phyloP scores from a whole-genome alignment of 2,888 invertebrate genomes.

The Nemapogon koenigi region DNA sequence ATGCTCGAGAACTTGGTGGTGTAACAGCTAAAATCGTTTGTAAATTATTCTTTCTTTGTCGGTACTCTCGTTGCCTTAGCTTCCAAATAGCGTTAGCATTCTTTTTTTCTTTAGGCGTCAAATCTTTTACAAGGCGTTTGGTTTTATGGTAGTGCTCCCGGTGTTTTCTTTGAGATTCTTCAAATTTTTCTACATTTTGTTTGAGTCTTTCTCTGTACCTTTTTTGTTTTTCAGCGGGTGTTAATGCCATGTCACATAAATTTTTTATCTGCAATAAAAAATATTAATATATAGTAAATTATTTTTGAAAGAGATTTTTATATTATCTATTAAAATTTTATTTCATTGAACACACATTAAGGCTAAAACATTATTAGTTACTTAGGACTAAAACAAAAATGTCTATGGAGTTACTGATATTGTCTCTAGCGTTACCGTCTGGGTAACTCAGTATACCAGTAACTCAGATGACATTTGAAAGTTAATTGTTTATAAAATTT shows the following conservation, averaged over 20 bases:
- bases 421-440: neutral
- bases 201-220: conserved; percentile 15
- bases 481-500: neutral
- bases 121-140: conserved; percentile 14
- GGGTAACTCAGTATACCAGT: neutral
- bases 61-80: no score
- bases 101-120: conserved; percentile 14
- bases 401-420: neutral
- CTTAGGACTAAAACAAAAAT: neutral
- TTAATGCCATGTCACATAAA: conserved; percentile 12
- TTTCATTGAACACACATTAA: neutral
- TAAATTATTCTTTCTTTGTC: no score
- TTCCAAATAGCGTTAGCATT: no score
- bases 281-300: neutral
- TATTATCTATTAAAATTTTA: no score
- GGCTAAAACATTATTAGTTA: neutral
- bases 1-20: no score
- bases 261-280: neutral
- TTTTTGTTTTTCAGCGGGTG: conserved; percentile 12
- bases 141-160: conserved; percentile 13
- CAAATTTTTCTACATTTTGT: conserved; percentile 13
- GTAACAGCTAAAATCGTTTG: no score
- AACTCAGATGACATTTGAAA: neutral
- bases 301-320: neutral
- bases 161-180: conserved; percentile 13